Base-by-base conservation (phyloP, 2,888 invertebrate genomes). In the Epicampocera succincta region DNA sequence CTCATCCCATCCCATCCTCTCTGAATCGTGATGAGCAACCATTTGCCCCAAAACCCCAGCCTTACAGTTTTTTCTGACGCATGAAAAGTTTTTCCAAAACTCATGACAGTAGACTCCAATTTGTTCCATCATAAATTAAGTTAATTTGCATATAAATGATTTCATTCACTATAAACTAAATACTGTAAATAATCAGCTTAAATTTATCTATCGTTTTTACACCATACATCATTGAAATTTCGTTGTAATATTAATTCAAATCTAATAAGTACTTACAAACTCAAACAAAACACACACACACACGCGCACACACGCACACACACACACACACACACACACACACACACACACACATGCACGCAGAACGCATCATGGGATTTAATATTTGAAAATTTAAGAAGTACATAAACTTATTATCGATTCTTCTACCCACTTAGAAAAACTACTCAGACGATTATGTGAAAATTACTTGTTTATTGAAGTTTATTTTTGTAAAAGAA, bases 401-500 rank as follows among this genome's bases (percentile, higher is more conserved):
- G 15, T 42, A 81, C 72, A 76, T 72, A 61, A 72, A 81, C 42
- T 68, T 75, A 66, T 75, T 48, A 80, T 44, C 40, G 58, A n/a
- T 19, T 8, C 60, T 52, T 73, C 38, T 44, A 69, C 2, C 21
- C 68, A 73, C 74, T 82, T 74, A 33, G 12, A 71, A 78, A 68
- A 71, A 66, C 73, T 69, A 74, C 71, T 82, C 74, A 82, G 71
- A 71, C 82, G 69, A 78, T 78, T 78, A 74, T 78, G 60, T 74
- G 78, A 65, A 78, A 82, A 82, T 82, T 78, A 46, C 69, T 15
- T 44, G 60, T 21, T 12, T 21, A n/a, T 25, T 9, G 19, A 58
- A 56, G 68, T 69, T 33, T 56, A n/a, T 33, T 46, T 33, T 56
- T 56, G 44, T 21, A 12, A 33, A 33, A 29, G 33, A 33, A 13